Base-by-base conservation (phyloP, 1,140 invertebrate species). In the Bathynomus jamesi region DNA sequence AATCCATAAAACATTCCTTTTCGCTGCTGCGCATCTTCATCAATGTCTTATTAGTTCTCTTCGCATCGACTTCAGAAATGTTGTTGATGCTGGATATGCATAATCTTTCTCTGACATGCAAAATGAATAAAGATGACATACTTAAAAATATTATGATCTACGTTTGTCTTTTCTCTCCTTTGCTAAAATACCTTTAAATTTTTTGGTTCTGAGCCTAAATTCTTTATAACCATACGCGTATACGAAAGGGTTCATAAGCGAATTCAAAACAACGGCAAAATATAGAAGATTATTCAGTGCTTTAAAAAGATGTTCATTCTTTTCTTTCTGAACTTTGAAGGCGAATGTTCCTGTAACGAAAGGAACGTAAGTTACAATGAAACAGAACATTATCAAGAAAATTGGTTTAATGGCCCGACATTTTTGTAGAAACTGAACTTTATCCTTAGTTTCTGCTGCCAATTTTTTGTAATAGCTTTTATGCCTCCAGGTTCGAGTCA, bases 171-270 rank as follows among this genome's bases (percentile, higher is more conserved):
- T 27, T 32, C 28, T 67, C 30, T 74, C 46, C 17, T 61, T 70
- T 11, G 72, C 68, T 29, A 74, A 74, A 17, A 74, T 40, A 2
- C 72, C 68, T 24, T 74, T 74, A 28, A 74, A 74, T 13, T 53
- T 74, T 60, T 67, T 61, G 0, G 69, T 46, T 11, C 61, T 69
- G 30, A 74, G 13, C 8, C 72, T 40, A 28, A 74, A 74, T 46
- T 74, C 68, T 0, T 69, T 66, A 28, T 74, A 74, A 0, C 72
- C 72, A 29, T 74, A 74, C 1, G 72, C 72, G 32, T 74, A 74
- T 5, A 74, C 64, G 4, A 74, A 31, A 5, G 72, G 72, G 60
- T 74, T 74, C 13, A 65, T 69, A 4, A 74, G 63, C 21, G 72
- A 74, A 60, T 74, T 74, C 1, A 69, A 68, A 8, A 74, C 68